phyloP scores from a whole-genome alignment of 2,888 invertebrate genomes.

The Microctonus aethiopoides region DNA sequence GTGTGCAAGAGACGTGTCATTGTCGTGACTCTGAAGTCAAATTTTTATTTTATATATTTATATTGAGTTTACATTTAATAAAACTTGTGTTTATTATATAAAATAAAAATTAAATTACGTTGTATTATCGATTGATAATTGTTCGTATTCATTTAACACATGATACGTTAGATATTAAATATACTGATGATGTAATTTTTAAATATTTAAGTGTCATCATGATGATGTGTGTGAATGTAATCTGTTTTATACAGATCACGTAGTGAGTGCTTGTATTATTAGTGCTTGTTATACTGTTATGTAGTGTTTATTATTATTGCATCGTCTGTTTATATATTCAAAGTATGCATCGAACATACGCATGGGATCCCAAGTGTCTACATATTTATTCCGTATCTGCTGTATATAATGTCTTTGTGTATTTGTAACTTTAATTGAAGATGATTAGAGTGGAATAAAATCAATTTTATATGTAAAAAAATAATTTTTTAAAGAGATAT shows the following conservation, averaged over 20 bases:
- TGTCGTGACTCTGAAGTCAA: not conserved
- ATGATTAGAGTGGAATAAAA: too few relatives aligned
- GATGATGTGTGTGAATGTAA: not conserved
- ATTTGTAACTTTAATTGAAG: too few relatives aligned
- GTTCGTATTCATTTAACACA: not conserved
- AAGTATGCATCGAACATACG: slow-evolving; percentile 15
- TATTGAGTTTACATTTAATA: not conserved
- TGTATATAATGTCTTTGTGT: too few relatives aligned
- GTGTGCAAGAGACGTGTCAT: not conserved
- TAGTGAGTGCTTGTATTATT: too few relatives aligned
- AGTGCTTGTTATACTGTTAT: too few relatives aligned
- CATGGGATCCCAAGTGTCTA: not conserved
- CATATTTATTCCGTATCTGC: not conserved
- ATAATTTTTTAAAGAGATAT: too few relatives aligned
- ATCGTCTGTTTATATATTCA: slow-evolving; percentile 16
- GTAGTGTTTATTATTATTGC: not conserved
- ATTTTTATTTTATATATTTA: not conserved
- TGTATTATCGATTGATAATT: too few relatives aligned
- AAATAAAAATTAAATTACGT: too few relatives aligned
- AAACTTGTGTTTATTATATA: too few relatives aligned
- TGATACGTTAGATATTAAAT: not conserved
- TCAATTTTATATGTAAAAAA: too few relatives aligned
- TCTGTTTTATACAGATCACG: not conserved
- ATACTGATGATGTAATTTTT: not conserved
- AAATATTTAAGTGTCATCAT: not conserved